Evolutionary conservation across 2,888 invertebrate genomes (phyloP).

Genomic region (Drosophila lacicola): DNA sequence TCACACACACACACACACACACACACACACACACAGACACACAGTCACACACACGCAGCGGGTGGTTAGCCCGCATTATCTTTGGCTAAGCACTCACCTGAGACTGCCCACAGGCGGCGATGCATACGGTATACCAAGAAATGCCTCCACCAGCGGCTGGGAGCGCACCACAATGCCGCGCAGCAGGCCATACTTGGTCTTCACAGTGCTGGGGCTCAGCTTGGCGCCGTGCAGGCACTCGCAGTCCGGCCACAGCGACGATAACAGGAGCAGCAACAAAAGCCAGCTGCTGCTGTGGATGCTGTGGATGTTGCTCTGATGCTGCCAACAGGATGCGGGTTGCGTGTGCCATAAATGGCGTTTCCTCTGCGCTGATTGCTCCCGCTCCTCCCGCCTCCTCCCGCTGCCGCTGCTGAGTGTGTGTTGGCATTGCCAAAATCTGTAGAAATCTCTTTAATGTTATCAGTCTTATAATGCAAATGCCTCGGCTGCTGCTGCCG

Average conservation of each 20-base stretch:
- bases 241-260: slow-evolving; percentile 77
- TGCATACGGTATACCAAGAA: slow-evolving; percentile 97
- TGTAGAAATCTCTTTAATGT: slow-evolving; percentile 82
- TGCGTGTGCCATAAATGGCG: slow-evolving; percentile 47
- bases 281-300: slow-evolving; percentile 42
- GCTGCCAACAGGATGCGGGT: slow-evolving; percentile 46
- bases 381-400: slow-evolving; percentile 9
- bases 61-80: slow-evolving; percentile 31
- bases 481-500: slow-evolving; percentile 61
- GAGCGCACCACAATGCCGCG: slow-evolving; percentile 93
- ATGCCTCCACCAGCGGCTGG: slow-evolving; percentile 93
- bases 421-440: slow-evolving; percentile 67
- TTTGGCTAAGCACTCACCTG: slow-evolving; percentile 86
- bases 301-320: slow-evolving; percentile 24
- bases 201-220: slow-evolving; percentile 88
- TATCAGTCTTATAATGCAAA: slow-evolving; percentile 85
- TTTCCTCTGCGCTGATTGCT: slow-evolving; percentile 31
- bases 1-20: slow-evolving; percentile 8
- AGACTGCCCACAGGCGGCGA: slow-evolving; percentile 95
- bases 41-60: background rate
- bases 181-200: slow-evolving; percentile 95
- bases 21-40: background rate
- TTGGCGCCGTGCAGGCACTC: slow-evolving; percentile 85
- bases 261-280: slow-evolving; percentile 71
- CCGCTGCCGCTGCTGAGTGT: slow-evolving; percentile 41